Evolutionary conservation across 2,797 vertebrate genomes (phyloP).

Genomic region (Sebastes iracundus): DNA sequence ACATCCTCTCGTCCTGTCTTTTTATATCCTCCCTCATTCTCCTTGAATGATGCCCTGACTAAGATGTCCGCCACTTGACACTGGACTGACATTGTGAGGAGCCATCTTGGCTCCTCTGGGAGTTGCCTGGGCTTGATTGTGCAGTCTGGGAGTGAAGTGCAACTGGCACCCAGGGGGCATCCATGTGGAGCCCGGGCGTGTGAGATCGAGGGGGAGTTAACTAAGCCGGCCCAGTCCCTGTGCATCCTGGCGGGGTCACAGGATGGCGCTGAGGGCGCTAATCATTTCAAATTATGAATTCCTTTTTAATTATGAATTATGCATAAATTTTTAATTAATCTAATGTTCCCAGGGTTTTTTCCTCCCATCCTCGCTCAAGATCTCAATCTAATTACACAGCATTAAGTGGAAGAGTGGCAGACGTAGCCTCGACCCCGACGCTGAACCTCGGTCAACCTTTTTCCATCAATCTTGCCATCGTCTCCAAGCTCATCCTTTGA

Average conservation of each 20-base stretch:
- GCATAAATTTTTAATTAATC: conserved; percentile 90
- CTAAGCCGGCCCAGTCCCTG: conserved; percentile 73
- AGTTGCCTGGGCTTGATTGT: conserved; percentile 75
- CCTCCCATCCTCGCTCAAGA: conserved; percentile 74
- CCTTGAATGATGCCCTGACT: conserved; percentile 72
- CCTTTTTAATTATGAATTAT: conserved; percentile 91
- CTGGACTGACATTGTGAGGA: conserved; percentile 77
- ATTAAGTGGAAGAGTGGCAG: conserved; percentile 82
- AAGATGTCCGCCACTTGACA: conserved; percentile 79
- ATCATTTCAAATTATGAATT: conserved; percentile 88
- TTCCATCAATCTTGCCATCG: conserved; percentile 81
- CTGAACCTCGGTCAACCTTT: conserved; percentile 78
- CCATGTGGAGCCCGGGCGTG: conserved; percentile 58
- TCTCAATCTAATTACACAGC: conserved; percentile 87
- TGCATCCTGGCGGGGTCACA: conserved; percentile 80
- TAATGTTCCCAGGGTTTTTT: conserved; percentile 85
- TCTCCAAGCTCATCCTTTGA: conserved; percentile 70
- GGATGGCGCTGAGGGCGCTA: conserved; percentile 80
- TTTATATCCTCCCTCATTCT: conserved; percentile 56
- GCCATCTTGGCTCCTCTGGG: conserved; percentile 76
- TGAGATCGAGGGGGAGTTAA: conserved; percentile 75
- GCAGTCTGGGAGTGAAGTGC: conserved; percentile 78
- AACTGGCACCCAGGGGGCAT: conserved; percentile 76
- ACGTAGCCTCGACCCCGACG: conserved; percentile 74
- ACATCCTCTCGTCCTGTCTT: conserved; percentile 52